Evolutionary conservation across 2,888 invertebrate species (phyloP).

Genomic region (Glaucopsyche alexis): DNA sequence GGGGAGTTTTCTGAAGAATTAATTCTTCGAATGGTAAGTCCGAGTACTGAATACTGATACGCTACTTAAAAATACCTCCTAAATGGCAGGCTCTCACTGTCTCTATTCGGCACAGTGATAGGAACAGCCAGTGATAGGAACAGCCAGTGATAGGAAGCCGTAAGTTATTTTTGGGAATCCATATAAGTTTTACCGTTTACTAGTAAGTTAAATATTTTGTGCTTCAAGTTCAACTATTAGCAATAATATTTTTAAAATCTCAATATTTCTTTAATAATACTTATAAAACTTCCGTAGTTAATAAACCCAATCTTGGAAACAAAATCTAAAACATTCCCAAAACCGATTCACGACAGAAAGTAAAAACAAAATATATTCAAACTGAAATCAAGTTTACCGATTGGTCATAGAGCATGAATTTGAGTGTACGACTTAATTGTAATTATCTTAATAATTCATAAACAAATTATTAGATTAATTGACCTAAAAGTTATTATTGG

Average conservation of each 20-base stretch:
- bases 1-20: neutral
- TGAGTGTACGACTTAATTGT: neutral
- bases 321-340: neutral
- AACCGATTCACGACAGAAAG: neutral
- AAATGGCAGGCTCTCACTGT: no score
- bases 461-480: neutral
- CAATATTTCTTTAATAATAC: no score
- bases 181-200: no score
- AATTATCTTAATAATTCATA: neutral
- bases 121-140: no score
- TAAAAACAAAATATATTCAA: neutral
- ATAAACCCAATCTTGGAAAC: conserved; percentile 1
- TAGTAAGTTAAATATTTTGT: no score
- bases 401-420: neutral
- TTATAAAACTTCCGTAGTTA: neutral
- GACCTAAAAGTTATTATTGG: conserved; percentile 15
- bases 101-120: no score
- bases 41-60: neutral
- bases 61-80: neutral
- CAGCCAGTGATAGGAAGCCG: no score
- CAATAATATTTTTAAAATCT: no score
- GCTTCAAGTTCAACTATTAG: no score
- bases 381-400: neutral
- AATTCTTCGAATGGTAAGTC: no score
- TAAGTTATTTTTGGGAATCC: no score